phyloP scores from a whole-genome alignment of 2,888 invertebrate species.

The Zaprionus lineosus region DNA sequence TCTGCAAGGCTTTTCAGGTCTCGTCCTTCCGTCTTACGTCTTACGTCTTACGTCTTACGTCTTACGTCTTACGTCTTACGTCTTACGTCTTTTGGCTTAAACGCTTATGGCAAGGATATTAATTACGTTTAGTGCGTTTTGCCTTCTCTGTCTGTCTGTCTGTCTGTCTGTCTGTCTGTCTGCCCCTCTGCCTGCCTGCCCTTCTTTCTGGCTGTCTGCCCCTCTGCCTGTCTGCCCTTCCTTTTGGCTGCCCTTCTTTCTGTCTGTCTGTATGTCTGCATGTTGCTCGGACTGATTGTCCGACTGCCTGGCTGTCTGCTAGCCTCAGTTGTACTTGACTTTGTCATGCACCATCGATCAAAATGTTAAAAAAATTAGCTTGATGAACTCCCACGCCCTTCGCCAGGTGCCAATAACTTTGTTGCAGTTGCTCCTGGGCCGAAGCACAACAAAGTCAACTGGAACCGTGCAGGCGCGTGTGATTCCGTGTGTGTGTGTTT shows the following conservation, averaged over 20 bases:
- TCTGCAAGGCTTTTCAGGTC: too few relatives aligned
- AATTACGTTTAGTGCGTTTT: conserved; percentile 40
- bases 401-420: conserved; percentile 26
- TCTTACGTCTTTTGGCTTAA: conserved; percentile 22
- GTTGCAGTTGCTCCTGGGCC: background rate
- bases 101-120: conserved; percentile 40
- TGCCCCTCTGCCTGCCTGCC: background rate
- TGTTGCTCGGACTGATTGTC: background rate
- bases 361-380: conserved; percentile 39
- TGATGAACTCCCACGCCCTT: conserved; percentile 21
- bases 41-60: too few relatives aligned
- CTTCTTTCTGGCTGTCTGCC: background rate
- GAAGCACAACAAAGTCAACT: background rate
- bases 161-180: background rate
- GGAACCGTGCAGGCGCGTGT: background rate
- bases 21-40: too few relatives aligned
- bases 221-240: background rate
- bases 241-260: background rate
- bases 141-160: background rate
- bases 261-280: background rate
- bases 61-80: conserved; percentile 18
- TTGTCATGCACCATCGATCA: conserved; percentile 35
- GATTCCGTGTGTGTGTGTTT: background rate
- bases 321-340: background rate
- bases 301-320: background rate